Percentiles rank a stretch among this genome's conserved stretches.
Conservation (phyloP, 2,797 vertebrate species). For the Peromyscus attwateri region DNA sequence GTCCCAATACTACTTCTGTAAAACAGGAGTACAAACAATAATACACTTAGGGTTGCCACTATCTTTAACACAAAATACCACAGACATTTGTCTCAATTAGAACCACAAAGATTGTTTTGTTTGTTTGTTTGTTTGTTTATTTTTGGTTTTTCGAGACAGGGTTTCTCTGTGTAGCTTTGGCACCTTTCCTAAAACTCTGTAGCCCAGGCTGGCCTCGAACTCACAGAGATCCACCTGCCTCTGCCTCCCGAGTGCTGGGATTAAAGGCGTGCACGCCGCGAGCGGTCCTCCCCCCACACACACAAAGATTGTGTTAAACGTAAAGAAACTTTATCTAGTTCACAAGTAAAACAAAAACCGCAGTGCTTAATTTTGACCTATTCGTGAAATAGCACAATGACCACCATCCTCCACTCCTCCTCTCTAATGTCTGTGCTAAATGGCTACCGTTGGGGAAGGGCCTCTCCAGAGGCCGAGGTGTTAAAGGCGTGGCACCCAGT, state of each 20-base stretch:
- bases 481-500: not conserved
- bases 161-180: no score
- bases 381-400: slow-evolving; percentile 23
- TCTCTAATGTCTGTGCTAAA: not conserved
- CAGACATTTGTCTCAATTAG: not conserved
- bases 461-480: not conserved
- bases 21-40: not conserved
- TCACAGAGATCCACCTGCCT: no score
- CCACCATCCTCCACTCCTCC: not conserved
- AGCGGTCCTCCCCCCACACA: no score
- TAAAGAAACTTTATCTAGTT: not conserved
- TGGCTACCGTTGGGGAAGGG: not conserved
- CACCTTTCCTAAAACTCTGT: no score
- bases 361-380: not conserved
- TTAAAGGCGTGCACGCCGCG: no score
- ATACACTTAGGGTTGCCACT: not conserved
- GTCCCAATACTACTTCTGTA: not conserved
- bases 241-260: no score
- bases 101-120: not conserved
- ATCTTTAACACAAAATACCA: slow-evolving; percentile 50
- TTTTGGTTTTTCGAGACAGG: no score
- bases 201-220: no score
- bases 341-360: slow-evolving; percentile 33
- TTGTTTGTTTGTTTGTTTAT: no score
- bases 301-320: not conserved